These are phyloP conservation scores for Halisarca cf. caerulea DNA, from an alignment of 37 sponge, comb jelly and placozoan genomes.

Conservation along the genomic window DNA sequence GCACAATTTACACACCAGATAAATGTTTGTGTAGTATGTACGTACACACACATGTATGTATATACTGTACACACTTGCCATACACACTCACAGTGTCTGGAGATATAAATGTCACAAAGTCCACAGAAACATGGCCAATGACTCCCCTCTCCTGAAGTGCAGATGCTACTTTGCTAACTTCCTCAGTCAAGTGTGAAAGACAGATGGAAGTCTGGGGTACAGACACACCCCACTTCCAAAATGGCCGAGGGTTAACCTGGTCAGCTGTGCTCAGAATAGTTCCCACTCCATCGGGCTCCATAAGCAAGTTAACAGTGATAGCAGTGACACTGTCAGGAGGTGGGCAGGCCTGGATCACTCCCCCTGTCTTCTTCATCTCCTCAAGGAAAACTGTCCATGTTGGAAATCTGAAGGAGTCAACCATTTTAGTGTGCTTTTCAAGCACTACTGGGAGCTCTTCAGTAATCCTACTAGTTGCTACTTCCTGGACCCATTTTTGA, in stretches of 20 bases:
- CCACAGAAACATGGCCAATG: constrained; percentile 82
- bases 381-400: constrained; percentile 50
- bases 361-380: constrained; percentile 47
- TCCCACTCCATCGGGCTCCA: constrained; percentile 77
- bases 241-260: constrained; percentile 74
- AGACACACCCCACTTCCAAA: constrained; percentile 86
- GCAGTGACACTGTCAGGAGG: constrained; percentile 86
- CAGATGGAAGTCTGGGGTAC: constrained; percentile 87
- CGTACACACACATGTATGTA: too few relatives aligned
- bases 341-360: constrained; percentile 89
- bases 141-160: constrained; percentile 71
- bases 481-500: constrained; percentile 81
- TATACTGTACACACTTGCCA: too few relatives aligned
- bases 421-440: constrained; percentile 21
- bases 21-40: too few relatives aligned
- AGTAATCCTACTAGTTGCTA: constrained; percentile 35
- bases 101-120: constrained; percentile 87
- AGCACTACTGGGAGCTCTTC: constrained; percentile 51
- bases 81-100: constrained; percentile 28
- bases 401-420: constrained; percentile 33
- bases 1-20: too few relatives aligned
- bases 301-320: constrained; percentile 79
- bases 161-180: constrained; percentile 32
- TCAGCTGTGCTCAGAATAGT: constrained; percentile 72
- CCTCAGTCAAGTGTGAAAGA: constrained; percentile 41